These are phyloP conservation scores for Crocidura indochinensis DNA, from an alignment of 2,797 vertebrate genomes.

Conservation along the genomic window DNA sequence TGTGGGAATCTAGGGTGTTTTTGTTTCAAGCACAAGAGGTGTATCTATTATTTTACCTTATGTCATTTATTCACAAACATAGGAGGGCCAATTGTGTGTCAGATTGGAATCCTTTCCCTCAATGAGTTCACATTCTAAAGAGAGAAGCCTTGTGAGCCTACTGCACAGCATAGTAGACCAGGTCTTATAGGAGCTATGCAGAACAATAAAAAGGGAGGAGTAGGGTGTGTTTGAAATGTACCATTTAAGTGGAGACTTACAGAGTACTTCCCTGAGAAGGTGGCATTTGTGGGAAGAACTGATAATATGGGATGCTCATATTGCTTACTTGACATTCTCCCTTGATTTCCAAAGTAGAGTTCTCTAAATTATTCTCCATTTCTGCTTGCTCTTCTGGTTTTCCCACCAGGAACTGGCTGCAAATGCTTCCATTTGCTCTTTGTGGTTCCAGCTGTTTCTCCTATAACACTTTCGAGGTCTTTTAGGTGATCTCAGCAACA, in stretches of 20 bases:
- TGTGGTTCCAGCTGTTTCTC: constrained; percentile 31
- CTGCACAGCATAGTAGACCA: background rate
- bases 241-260: background rate
- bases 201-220: background rate
- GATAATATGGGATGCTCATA: background rate
- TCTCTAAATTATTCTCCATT: background rate
- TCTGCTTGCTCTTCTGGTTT: background rate
- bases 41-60: background rate
- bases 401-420: background rate
- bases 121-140: constrained; percentile 1
- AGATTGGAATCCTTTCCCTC: background rate
- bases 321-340: background rate
- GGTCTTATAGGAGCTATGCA: background rate
- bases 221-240: background rate
- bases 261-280: background rate
- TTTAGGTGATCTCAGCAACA: constrained; percentile 12
- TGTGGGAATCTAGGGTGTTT: background rate
- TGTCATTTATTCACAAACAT: background rate
- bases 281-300: constrained; percentile 1
- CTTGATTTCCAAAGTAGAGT: background rate
- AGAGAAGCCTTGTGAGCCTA: background rate
- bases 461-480: constrained; percentile 47
- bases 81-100: background rate
- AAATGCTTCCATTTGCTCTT: constrained; percentile 21
- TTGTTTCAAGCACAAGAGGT: background rate